Conservation (phyloP, 2,113 vertebrate genomes). For the Polypterus bichir region DNA sequence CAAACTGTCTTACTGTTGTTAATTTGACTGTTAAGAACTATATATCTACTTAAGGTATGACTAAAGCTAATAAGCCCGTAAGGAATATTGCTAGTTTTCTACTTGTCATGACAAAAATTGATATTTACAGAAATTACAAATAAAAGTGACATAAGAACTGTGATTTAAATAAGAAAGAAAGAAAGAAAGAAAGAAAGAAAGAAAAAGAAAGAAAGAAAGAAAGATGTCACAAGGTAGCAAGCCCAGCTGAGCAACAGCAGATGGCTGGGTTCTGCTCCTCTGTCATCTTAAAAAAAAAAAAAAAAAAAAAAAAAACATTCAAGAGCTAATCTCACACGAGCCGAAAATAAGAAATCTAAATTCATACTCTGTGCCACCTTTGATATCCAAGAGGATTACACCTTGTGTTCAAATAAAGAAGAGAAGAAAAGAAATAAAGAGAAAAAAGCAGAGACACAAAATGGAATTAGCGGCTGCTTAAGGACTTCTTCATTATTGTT, state of each 20-base stretch:
- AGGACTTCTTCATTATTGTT: slow-evolving; percentile 82
- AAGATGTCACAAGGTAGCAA: neutral
- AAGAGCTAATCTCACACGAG: slow-evolving; percentile 58
- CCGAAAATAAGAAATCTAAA: slow-evolving; percentile 75
- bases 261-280: slow-evolving; percentile 46
- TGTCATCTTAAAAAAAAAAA: slow-evolving; percentile 22
- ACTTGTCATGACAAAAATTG: no score
- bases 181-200: slow-evolving; percentile 1
- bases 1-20: neutral
- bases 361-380: slow-evolving; percentile 93
- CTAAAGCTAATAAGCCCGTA: no score
- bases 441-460: slow-evolving; percentile 60
- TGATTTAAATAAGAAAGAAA: neutral
- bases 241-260: slow-evolving; percentile 39
- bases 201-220: slow-evolving; percentile 2
- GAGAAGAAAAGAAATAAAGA: slow-evolving; percentile 34
- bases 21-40: neutral
- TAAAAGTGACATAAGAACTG: no score
- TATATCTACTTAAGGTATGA: neutral
- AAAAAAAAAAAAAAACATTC: slow-evolving; percentile 40
- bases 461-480: slow-evolving; percentile 81
- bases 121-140: no score
- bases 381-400: slow-evolving; percentile 99
- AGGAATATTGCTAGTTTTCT: no score
- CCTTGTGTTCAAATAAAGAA: slow-evolving; percentile 62